Conservation (phyloP, 2,113 vertebrate genomes). For the Tonatia bakeri region DNA sequence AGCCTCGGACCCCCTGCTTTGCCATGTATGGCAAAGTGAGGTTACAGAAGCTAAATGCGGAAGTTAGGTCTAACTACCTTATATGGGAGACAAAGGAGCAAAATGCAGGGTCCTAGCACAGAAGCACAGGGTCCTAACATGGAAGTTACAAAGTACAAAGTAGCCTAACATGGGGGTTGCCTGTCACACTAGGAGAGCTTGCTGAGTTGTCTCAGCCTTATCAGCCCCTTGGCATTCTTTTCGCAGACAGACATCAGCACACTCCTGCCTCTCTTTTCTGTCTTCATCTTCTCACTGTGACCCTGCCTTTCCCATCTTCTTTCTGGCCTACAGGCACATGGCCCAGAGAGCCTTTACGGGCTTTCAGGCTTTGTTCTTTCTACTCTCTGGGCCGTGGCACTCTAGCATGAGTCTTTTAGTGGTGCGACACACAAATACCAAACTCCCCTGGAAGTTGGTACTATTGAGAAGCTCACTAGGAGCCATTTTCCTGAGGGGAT, state of each 20-base stretch:
- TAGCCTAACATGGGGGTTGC: no score
- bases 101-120: no score
- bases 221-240: neutral
- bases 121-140: no score
- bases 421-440: neutral
- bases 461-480: neutral
- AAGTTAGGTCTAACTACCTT: no score
- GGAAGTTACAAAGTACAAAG: no score
- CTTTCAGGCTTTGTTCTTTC: neutral
- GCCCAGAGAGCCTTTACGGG: neutral
- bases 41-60: no score
- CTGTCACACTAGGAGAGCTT: neutral
- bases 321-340: neutral
- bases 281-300: neutral
- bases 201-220: neutral
- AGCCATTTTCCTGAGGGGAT: neutral
- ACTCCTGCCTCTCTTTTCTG: neutral
- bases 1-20: no score
- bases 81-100: no score
- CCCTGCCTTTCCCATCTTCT: fast-evolving
- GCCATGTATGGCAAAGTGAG: no score
- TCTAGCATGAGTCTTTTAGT: neutral
- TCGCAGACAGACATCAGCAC: neutral
- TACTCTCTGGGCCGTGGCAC: neutral
- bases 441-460: neutral